Conservation (phyloP, 2,888 invertebrate genomes). For the Balanococcus diminutus region DNA sequence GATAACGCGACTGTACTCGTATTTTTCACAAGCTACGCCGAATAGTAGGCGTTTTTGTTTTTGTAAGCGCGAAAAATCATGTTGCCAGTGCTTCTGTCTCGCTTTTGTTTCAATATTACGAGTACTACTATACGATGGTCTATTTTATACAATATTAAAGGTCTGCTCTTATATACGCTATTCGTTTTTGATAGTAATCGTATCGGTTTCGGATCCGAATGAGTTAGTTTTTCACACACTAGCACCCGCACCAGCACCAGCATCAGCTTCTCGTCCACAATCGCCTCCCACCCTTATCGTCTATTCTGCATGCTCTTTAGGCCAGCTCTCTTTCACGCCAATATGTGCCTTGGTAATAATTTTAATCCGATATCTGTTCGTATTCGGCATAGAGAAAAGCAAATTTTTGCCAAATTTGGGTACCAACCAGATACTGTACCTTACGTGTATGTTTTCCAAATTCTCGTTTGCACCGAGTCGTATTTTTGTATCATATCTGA, state of each 20-base stretch:
- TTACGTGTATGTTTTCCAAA: no score
- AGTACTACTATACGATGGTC: neutral
- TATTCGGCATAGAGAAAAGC: neutral
- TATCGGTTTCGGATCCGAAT: neutral
- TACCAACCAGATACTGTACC: neutral
- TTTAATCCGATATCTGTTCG: neutral
- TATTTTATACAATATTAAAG: neutral
- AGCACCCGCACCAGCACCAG: neutral
- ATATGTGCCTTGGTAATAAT: neutral
- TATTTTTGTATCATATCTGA: neutral
- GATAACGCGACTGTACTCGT: neutral
- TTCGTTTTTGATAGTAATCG: constrained; percentile 27
- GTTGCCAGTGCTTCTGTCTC: neutral
- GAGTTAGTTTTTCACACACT: neutral
- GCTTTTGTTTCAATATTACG: neutral
- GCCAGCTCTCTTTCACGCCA: neutral
- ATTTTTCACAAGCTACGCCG: neutral
- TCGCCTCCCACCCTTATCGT: neutral
- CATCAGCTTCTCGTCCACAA: neutral
- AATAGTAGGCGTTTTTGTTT: neutral
- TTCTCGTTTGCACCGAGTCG: neutral
- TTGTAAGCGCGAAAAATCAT: neutral
- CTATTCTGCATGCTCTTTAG: neutral
- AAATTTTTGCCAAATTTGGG: neutral
- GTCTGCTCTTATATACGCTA: neutral